These are phyloP conservation scores for Macquaria australasica DNA, from an alignment of 2,113 vertebrate genomes.

Conservation along the genomic window DNA sequence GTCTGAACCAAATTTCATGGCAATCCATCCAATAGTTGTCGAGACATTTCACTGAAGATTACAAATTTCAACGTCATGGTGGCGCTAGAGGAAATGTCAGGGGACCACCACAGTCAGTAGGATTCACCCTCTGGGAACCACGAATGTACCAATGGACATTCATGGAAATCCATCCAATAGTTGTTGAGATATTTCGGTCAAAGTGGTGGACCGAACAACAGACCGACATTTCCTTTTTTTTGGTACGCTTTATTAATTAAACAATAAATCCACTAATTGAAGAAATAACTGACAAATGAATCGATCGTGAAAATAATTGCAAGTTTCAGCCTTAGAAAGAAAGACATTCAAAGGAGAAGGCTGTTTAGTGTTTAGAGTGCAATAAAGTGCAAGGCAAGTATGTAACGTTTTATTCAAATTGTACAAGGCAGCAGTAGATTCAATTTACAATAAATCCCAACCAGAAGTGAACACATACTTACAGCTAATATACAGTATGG, in stretches of 20 bases:
- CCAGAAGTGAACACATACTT: not conserved
- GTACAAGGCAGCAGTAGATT: not conserved
- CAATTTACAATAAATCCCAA: constrained; percentile 1
- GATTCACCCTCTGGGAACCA: no score
- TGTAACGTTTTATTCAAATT: not conserved
- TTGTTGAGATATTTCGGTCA: not conserved
- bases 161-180: no score
- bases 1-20: not conserved
- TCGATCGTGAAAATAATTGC: not conserved
- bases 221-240: not conserved
- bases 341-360: not conserved
- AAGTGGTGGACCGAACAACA: not conserved
- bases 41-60: no score
- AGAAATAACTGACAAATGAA: not conserved
- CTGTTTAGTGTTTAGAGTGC: not conserved
- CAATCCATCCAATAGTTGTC: not conserved
- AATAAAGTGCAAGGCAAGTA: not conserved
- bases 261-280: not conserved
- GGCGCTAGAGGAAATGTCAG: no score
- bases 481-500: not conserved
- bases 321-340: not conserved
- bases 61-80: no score
- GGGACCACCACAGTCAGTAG: no score
- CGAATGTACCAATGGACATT: no score
- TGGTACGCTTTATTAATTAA: not conserved